Base-by-base conservation (phyloP, 2,113 vertebrate genomes). In the Picathartes gymnocephalus region DNA sequence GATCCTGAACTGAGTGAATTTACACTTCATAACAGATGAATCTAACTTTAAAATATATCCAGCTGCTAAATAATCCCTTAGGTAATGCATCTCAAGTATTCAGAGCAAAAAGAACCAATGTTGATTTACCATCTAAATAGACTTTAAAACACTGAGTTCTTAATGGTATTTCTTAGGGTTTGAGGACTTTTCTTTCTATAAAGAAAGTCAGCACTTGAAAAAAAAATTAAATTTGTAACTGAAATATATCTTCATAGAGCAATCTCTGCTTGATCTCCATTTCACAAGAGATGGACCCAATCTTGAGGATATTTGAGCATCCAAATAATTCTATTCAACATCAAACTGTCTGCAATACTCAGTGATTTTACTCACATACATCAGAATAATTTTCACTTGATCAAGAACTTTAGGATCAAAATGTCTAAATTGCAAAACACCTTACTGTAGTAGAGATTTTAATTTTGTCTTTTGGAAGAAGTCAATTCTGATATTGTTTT, bases 31-130 rank as follows among this genome's bases (percentile, higher is more conserved):
- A 97, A 96, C 88, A 78, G 20, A 68, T 79, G 54, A 93, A 68
- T 93, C 58, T 97, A 97, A 86, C 78, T 95, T 97, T 97, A 96
- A 97, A 98, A 97, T 97, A 94, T 80, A 97, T 96, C 94, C 96
- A 95, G 54, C 64, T 95, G 87, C 81, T 96, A 96, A 97, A 93
- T 96, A 96, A 96, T 66, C 81, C 94, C 93, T 93, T 15, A 33
- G 80, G 84, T 96, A 97, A 97, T 91, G 60, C 84, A 91, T 96
- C 94, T 97, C 93, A 96, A 96, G 94, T 96, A 97, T 97, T 95
- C 80, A 86, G 79, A 96, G 87, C 62, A 78, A 93, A 95, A 45
- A 89, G 62, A 96, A 94, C 13, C 1, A 5, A 69, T 61, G 79
- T 93, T 96, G 96, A 94, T 96, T 96, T 94, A 74, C 61, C 42